phyloP scores from a whole-genome alignment of 2,888 invertebrate genomes.

The Saturnia japonica region DNA sequence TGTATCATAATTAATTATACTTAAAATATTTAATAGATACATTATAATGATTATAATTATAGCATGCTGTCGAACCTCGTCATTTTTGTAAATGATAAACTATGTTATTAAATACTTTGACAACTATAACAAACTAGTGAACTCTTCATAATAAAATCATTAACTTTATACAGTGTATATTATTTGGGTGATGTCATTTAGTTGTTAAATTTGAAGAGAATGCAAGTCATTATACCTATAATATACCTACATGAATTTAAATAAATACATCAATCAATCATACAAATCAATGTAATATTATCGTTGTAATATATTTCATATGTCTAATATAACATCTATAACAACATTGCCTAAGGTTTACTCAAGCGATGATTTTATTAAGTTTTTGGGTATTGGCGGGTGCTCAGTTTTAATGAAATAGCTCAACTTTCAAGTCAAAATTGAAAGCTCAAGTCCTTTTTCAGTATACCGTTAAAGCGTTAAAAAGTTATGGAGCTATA shows the following conservation, averaged over 20 bases:
- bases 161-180: background rate
- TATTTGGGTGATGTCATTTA: background rate
- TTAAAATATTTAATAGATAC: background rate
- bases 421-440: no score
- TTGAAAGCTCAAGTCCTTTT: no score
- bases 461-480: no score
- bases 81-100: background rate
- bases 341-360: no score
- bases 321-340: no score
- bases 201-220: background rate
- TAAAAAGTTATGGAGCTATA: no score
- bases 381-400: no score
- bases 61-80: background rate
- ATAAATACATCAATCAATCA: no score
- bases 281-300: background rate
- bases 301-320: background rate
- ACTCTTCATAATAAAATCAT: constrained; percentile 1
- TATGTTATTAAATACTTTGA: background rate
- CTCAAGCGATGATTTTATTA: no score
- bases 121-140: background rate
- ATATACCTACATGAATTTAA: background rate
- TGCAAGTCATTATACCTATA: no score
- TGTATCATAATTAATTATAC: no score
- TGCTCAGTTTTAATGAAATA: no score
- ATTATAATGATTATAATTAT: background rate